Conservation (phyloP, 1,140 invertebrate species). For the Macrobrachium nipponense region DNA sequence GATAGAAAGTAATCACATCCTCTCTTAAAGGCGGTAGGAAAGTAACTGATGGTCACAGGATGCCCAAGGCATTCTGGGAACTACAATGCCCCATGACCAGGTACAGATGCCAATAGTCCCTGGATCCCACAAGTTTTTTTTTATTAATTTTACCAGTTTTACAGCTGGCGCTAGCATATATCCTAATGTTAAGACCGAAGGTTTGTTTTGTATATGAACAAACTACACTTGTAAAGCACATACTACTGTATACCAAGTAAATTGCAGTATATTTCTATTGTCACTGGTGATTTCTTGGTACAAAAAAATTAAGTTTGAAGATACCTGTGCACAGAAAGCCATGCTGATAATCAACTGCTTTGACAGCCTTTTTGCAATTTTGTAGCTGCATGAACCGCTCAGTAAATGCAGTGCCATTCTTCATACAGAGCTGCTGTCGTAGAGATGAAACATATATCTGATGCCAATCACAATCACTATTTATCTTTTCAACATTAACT, state of each 20-base stretch:
- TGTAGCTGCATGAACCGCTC: constrained; percentile 53
- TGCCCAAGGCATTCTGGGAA: too few relatives aligned
- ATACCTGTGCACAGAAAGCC: constrained; percentile 65
- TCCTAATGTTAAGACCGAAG: too few relatives aligned
- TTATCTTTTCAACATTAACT: constrained; percentile 25
- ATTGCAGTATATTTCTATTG: neutral
- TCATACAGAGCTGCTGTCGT: constrained; percentile 30
- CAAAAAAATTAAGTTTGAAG: neutral
- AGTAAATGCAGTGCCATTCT: constrained; percentile 40
- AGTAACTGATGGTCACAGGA: too few relatives aligned
- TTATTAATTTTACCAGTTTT: too few relatives aligned
- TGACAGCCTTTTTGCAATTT: constrained; percentile 56
- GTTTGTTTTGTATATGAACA: neutral
- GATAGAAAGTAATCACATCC: too few relatives aligned
- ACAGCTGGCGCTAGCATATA: too few relatives aligned
- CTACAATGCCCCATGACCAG: too few relatives aligned
- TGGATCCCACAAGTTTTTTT: too few relatives aligned
- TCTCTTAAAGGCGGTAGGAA: too few relatives aligned
- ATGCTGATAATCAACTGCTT: constrained; percentile 65
- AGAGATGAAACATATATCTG: constrained; percentile 31
- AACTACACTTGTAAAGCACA: neutral
- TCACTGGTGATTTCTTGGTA: neutral
- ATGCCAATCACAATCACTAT: constrained; percentile 25
- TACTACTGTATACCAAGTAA: neutral
- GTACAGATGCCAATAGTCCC: too few relatives aligned